A percentile compares a stretch with the other conserved stretches of the same genome.
These are phyloP conservation scores for Danaus melanippus DNA, from an alignment of 1,140 invertebrate species.

Conservation along the genomic window DNA sequence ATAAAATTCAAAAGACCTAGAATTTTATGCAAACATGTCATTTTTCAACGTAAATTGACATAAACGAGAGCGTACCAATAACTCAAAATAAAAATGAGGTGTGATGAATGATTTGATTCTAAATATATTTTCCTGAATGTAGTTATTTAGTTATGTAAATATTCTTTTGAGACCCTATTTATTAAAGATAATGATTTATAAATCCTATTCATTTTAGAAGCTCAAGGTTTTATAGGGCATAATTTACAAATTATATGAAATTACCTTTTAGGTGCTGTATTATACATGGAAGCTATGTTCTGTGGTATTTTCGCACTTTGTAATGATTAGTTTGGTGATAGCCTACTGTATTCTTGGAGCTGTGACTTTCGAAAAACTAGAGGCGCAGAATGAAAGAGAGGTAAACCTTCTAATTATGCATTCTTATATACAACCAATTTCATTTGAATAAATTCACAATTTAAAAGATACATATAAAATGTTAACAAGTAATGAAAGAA, in stretches of 20 bases:
- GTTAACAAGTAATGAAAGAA: too few species aligned
- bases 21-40: too few species aligned
- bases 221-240: too few species aligned
- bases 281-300: constrained; percentile 85
- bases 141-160: not conserved
- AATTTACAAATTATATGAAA: not conserved
- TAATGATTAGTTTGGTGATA: constrained; percentile 88
- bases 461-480: too few species aligned
- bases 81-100: too few species aligned
- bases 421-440: too few species aligned
- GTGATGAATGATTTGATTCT: not conserved
- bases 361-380: constrained; percentile 86
- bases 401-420: constrained; percentile 58
- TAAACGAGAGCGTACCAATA: too few species aligned
- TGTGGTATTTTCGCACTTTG: constrained; percentile 90
- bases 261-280: constrained; percentile 52
- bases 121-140: not conserved
- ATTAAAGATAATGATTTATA: too few species aligned
- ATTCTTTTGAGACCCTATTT: too few species aligned
- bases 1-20: too few species aligned
- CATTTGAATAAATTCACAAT: too few species aligned
- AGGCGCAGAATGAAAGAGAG: constrained; percentile 81
- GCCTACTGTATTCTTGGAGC: constrained; percentile 92
- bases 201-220: too few species aligned
- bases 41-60: not conserved